Evolutionary conservation across 2,113 vertebrate genomes (phyloP).

Genomic region (Onychostruthus taczanowskii): DNA sequence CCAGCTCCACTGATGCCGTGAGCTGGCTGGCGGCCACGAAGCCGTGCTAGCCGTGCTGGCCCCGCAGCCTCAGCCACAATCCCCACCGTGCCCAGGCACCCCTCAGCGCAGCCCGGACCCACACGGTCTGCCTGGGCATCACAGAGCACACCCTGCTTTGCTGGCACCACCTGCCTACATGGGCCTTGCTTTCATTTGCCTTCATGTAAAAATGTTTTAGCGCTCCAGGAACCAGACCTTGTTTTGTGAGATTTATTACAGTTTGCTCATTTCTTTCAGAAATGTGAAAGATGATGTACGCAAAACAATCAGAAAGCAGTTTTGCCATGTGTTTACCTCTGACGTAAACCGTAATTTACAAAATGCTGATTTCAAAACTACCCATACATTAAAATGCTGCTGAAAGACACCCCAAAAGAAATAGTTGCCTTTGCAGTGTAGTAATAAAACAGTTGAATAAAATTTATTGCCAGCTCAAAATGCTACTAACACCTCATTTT

Average conservation of each 20-base stretch:
- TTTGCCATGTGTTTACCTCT: not conserved
- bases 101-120: not conserved
- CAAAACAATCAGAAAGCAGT: not conserved
- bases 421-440: not conserved
- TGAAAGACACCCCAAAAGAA: not conserved
- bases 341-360: not conserved
- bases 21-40: not conserved
- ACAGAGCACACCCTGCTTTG: not conserved
- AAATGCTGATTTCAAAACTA: not conserved
- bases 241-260: not conserved
- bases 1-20: not conserved
- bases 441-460: constrained; percentile 32
- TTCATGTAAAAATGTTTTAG: not conserved
- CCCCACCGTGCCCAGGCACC: not conserved
- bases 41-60: not conserved
- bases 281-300: not conserved
- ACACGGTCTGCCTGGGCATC: not conserved
- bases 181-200: not conserved
- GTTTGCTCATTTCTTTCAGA: not conserved
- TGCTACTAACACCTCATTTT: constrained; percentile 48
- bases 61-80: not conserved
- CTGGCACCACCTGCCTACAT: not conserved
- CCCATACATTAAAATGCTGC: not conserved
- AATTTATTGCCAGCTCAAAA: constrained; percentile 50
- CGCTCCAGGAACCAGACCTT: not conserved